Base-by-base conservation (phyloP, 2,888 invertebrate species). In the Allolobophora icterica region DNA sequence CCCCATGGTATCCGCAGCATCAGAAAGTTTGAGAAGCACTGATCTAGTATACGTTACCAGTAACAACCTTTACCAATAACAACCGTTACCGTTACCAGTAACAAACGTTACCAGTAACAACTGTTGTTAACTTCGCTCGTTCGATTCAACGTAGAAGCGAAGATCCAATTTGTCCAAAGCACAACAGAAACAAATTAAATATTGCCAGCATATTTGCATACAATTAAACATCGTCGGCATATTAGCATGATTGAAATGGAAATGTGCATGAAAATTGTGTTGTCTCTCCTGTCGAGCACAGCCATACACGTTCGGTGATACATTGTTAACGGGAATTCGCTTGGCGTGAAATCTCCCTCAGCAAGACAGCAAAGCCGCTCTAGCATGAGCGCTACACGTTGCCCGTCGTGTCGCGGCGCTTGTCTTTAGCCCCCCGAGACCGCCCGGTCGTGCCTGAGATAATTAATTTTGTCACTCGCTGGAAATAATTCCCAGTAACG, bases 201-300 rank as follows among this genome's bases (percentile, higher is more conserved):
- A 71, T 71, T n/a, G 71, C 13, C 71, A n/a, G 71, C 30, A n/a
- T 71, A 71, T 71, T n/a, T 71, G 71, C 71, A 71, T 71, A 13
- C 71, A 71, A n/a, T 71, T 71, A 71, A 71, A 71, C 71, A n/a
- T 71, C n/a, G 71, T n/a, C 71, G n/a, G n/a, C n/a, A n/a, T 71
- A n/a, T 71, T 71, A 71, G 71, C 71, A 71, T 71, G 71, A 71
- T 71, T 71, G 71, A 71, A 71, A 71, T 71, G 71, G 71, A 71
- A 71, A 71, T 71, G 71, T 71, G 71, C n/a, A 71, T 71, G 71
- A 71, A 71, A 52, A n/a, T n/a, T 71, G 71, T n/a, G 71, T n/a
- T 71, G 71, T n/a, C 71, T n/a, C 71, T 71, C 71, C 0, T 71
- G 71, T 71, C 71, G n/a, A 11, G 4, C 1, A 71, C 71, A 71